phyloP scores from a whole-genome alignment of 2,113 vertebrate species.

The Pseudorectes ferrugineus region DNA sequence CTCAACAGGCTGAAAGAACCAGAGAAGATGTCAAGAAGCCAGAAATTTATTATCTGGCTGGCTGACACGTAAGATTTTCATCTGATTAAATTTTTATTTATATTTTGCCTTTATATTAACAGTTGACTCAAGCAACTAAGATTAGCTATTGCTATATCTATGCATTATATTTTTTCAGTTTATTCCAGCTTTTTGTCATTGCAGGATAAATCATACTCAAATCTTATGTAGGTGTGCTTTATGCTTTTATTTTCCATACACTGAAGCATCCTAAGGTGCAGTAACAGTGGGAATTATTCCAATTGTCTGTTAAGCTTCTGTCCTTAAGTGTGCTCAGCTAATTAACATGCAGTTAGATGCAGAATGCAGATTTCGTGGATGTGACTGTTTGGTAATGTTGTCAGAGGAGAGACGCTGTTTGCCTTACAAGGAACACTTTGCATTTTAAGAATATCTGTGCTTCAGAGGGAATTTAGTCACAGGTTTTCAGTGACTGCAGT shows the following conservation, averaged over 20 bases:
- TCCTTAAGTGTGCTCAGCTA: background rate
- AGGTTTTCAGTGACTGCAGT: background rate
- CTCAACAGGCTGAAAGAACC: constrained; percentile 82
- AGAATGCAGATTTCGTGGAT: background rate
- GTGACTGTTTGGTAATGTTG: background rate
- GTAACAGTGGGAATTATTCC: background rate
- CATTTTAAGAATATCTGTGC: background rate
- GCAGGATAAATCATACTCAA: background rate
- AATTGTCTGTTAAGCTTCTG: background rate
- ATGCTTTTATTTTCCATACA: background rate
- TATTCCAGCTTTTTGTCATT: background rate
- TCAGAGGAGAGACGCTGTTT: background rate
- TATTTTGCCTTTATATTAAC: background rate
- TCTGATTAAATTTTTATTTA: background rate
- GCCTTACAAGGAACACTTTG: background rate
- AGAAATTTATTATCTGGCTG: constrained; percentile 86
- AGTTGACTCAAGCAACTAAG: background rate
- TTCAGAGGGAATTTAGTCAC: background rate
- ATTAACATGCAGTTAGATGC: background rate
- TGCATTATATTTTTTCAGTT: background rate
- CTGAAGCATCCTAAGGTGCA: background rate
- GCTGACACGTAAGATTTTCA: constrained; percentile 85
- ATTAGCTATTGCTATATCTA: background rate
- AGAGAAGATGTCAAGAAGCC: constrained; percentile 77
- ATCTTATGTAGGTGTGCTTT: background rate